Base-by-base conservation (phyloP, 2,888 invertebrate genomes). In the Eupithecia exiguata region DNA sequence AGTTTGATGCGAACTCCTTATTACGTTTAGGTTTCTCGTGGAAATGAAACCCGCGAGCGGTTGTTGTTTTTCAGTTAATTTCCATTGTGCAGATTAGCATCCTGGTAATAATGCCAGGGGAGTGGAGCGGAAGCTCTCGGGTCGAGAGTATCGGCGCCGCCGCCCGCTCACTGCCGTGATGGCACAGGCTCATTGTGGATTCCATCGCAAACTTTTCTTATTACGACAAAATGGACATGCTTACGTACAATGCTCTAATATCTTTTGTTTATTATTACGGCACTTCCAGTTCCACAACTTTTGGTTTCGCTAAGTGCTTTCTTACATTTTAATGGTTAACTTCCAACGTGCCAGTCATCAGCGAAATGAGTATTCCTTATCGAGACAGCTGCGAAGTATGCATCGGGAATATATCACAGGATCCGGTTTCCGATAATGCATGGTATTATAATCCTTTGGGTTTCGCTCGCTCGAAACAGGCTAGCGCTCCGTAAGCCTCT, bases 61-160 rank as follows among this genome's bases (percentile, higher is more conserved):
- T 83, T 82, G 84, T 85, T 83, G 81, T 82, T 82, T 81, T 83
- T 77, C 75, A 84, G 83, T 82, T 84, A 82, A 87, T 87, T 88
- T 87, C 84, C 87, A 87, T 89, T 90, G 87, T 88, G 84, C 84
- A 87, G 88, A 90, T 91, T 88, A 88, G 88, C 84, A 86, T 89
- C 87, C 88, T 86, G 84, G 80, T 81, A 86, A 84, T 88, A 88
- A 88, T 84, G 80, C 81, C 79, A 12, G 25, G 49, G 58, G 68
- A 75, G 61, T 63, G 81, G 74, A 82, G 80, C 88, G 90, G 91
- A 90, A 88, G 90, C 88, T 89, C 84, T 85, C 83, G 77, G 81
- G 81, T 78, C 79, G 82, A 79, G 79, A 81, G 79, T 78, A 79
- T 78, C 79, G 80, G 84, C 82, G 81, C 82, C 82, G 79, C 49